These are phyloP conservation scores for Paramuricea clavata DNA, from an alignment of 92 coral and sea anemone species.

Conservation along the genomic window DNA sequence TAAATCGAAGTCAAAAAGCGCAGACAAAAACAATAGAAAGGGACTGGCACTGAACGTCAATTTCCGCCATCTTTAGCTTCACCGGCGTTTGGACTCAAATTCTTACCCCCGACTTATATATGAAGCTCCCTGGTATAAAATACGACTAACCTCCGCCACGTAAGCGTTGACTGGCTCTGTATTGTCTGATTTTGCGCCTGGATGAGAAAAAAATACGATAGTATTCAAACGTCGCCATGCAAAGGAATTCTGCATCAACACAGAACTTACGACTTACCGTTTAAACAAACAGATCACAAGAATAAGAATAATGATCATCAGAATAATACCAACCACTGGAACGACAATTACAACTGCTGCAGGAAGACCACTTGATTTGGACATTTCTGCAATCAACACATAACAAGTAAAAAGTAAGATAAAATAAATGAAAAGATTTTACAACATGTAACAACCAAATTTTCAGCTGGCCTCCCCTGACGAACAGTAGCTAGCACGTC, in stretches of 20 bases:
- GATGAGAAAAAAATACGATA: not conserved
- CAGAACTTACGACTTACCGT: conserved; percentile 13
- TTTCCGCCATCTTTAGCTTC: no score
- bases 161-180: not conserved
- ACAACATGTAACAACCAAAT: no score
- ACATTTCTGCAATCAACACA: not conserved
- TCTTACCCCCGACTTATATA: no score
- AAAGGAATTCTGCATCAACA: no score
- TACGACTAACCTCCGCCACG: not conserved
- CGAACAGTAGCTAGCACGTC: no score
- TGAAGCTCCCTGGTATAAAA: not conserved
- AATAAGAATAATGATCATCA: conserved; percentile 13
- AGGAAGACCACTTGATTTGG: not conserved
- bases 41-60: no score
- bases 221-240: no score
- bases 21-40: no score
- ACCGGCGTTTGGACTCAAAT: no score
- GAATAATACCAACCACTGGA: not conserved
- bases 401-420: no score
- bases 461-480: not conserved
- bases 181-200: not conserved
- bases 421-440: no score
- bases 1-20: no score
- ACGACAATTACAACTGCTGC: not conserved
- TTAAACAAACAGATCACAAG: conserved; percentile 1